Percentiles rank a stretch among this genome's conserved stretches.
Conservation (phyloP, 2,888 invertebrate species). For the Lycaena phlaeas region DNA sequence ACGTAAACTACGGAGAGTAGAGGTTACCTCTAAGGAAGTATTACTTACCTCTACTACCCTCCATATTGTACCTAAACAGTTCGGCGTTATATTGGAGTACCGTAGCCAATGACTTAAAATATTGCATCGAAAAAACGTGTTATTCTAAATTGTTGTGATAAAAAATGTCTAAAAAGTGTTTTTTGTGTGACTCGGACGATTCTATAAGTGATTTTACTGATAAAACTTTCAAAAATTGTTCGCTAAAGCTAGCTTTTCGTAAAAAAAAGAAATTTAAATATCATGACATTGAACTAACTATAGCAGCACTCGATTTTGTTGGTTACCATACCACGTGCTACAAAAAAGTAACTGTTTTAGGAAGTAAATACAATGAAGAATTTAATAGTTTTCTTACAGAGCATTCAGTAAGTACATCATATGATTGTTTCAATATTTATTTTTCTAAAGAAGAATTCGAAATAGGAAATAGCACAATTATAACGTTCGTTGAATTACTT, state of each 20-base stretch:
- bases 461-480: conserved; percentile 11
- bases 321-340: conserved; percentile 17
- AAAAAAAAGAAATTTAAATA: conserved; percentile 18
- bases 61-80: too few species aligned
- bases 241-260: conserved; percentile 19
- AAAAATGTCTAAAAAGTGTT: conserved; percentile 17
- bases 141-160: conserved; percentile 10
- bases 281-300: conserved; percentile 14
- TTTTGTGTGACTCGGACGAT: conserved; percentile 17
- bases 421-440: conserved; percentile 13
- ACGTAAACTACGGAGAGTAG: too few species aligned
- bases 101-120: conserved; percentile 1
- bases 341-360: conserved; percentile 19
- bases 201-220: conserved; percentile 16
- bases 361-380: conserved; percentile 17
- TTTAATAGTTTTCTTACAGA: conserved; percentile 15
- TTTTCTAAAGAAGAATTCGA: conserved; percentile 13
- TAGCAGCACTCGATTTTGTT: conserved; percentile 12
- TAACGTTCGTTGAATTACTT: conserved; percentile 7
- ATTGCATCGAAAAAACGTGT: conserved; percentile 1
- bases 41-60: too few species aligned
- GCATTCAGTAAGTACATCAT: conserved; percentile 18
- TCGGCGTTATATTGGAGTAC: neutral
- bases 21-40: too few species aligned
- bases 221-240: conserved; percentile 18